A percentile compares a stretch with the other conserved stretches of the same genome.
phyloP scores from a whole-genome alignment of 2,797 vertebrate species.

The Siniperca scherzeri region DNA sequence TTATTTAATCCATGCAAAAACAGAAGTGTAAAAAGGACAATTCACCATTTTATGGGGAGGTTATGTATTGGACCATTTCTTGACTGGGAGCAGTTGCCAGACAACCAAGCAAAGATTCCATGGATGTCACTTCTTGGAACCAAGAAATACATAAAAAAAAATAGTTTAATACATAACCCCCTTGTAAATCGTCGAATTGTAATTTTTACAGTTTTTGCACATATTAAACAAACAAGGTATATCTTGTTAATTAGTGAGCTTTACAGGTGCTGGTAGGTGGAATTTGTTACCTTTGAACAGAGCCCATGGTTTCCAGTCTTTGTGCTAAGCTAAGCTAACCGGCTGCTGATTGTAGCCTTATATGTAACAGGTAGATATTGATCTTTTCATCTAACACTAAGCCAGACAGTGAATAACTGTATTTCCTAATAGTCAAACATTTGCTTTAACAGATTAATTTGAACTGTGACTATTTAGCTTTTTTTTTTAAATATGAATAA shows the following conservation, averaged over 20 bases:
- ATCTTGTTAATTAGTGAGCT: not conserved
- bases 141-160: no score
- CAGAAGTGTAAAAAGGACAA: not conserved
- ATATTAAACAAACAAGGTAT: not conserved
- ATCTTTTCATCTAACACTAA: no score
- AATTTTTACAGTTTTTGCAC: not conserved
- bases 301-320: not conserved
- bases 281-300: not conserved
- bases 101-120: no score
- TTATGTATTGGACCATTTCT: no score
- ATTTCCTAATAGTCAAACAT: not conserved
- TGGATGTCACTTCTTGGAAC: no score
- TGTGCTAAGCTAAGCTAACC: slow-evolving; percentile 5
- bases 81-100: no score
- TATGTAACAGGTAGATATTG: no score
- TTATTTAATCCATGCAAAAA: no score
- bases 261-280: not conserved
- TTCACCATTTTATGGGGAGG: not conserved
- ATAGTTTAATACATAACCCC: no score
- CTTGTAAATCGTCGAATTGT: no score
- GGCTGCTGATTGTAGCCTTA: no score
- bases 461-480: not conserved
- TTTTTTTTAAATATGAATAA: not conserved
- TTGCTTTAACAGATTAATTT: not conserved
- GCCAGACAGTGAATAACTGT: not conserved